Evolutionary conservation across 2,888 invertebrate genomes (phyloP).

Genomic region (Chymomyza caudatula): DNA sequence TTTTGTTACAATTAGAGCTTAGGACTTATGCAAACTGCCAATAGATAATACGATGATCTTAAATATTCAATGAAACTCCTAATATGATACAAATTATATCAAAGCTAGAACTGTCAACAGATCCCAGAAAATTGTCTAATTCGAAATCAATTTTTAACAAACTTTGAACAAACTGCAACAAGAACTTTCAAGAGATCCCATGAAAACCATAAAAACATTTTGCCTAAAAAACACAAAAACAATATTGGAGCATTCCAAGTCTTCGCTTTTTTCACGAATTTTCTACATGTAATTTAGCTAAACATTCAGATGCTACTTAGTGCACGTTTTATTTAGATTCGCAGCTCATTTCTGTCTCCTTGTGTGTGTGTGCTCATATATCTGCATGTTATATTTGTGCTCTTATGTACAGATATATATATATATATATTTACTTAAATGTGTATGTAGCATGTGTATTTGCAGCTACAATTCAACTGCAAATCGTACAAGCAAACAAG

Average conservation of each 20-base stretch:
- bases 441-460: neutral
- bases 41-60: no score
- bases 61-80: no score
- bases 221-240: no score
- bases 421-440: conserved; percentile 9
- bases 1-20: neutral
- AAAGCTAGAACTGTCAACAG: no score
- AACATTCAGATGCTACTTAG: neutral
- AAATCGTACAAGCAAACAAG: conserved; percentile 62
- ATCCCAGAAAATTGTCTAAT: no score
- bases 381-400: conserved; percentile 28
- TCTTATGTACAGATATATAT: conserved; percentile 23
- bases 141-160: no score
- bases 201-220: no score
- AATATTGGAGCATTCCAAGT: neutral
- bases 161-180: no score
- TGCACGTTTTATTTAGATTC: conserved; percentile 22
- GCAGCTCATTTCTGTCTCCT: conserved; percentile 15
- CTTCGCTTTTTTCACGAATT: neutral
- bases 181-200: no score
- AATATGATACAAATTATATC: no score
- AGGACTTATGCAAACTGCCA: no score
- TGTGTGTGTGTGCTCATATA: neutral
- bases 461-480: conserved; percentile 47
- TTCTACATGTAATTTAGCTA: no score